Percentiles rank a stretch among this genome's conserved stretches.
phyloP scores from a whole-genome alignment of 2,888 invertebrate species.

The Tetranychus truncatus region DNA sequence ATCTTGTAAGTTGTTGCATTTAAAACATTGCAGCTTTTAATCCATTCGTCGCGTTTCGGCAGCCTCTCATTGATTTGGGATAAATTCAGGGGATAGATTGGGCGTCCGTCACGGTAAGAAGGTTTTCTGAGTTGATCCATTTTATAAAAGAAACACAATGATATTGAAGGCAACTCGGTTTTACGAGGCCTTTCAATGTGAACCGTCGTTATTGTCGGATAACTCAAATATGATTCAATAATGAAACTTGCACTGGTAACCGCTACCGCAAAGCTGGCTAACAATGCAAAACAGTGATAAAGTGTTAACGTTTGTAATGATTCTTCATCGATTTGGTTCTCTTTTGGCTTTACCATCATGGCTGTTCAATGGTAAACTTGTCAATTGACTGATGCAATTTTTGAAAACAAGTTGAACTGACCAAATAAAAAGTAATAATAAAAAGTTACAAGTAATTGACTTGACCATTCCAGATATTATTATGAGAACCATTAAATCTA shows the following conservation, averaged over 20 bases:
- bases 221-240: background rate
- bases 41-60: background rate
- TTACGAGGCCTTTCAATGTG: background rate
- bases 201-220: background rate
- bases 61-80: background rate
- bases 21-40: background rate
- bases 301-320: background rate
- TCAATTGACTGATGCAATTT: too few species aligned
- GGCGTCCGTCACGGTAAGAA: background rate
- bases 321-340: too few species aligned
- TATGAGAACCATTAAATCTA: too few species aligned
- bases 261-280: background rate
- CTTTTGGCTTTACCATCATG: too few species aligned
- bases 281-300: background rate
- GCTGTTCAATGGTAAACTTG: too few species aligned
- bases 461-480: too few species aligned
- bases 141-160: constrained; percentile 1
- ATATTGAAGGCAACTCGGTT: background rate
- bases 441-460: too few species aligned
- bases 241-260: background rate
- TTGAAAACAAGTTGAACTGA: too few species aligned
- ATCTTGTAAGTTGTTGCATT: background rate
- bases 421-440: too few species aligned
- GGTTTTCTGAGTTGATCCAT: background rate
- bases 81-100: background rate